A percentile compares a stretch with the other conserved stretches of the same genome.
Conservation (phyloP, 2,888 invertebrate species). For the Drosophila atroscutellata region DNA sequence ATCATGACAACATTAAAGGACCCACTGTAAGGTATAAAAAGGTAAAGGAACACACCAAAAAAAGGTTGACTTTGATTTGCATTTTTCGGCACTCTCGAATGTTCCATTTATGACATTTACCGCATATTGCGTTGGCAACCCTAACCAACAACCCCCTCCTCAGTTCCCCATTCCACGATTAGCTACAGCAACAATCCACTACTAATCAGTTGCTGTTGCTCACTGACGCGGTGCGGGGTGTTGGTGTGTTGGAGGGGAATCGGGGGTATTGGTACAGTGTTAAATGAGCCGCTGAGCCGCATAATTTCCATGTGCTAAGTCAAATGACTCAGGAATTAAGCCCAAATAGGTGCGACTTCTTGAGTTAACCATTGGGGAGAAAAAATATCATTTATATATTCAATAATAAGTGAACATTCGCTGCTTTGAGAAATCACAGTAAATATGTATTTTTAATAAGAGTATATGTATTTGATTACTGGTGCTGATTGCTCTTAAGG, state of each 20-base stretch:
- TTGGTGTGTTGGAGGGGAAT: not conserved
- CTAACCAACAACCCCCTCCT: constrained; percentile 2
- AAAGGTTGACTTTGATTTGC: constrained; percentile 75
- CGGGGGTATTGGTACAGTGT: constrained; percentile 34
- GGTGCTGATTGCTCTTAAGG: not conserved
- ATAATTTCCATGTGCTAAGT: constrained; percentile 55
- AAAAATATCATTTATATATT: not conserved
- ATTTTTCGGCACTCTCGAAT: constrained; percentile 50
- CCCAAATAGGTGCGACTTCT: not conserved
- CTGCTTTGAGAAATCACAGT: not conserved
- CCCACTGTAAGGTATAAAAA: not conserved
- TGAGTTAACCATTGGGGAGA: not conserved
- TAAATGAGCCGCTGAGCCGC: constrained; percentile 68
- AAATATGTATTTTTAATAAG: not conserved
- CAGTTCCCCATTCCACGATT: constrained; percentile 40
- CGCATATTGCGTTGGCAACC: constrained; percentile 33
- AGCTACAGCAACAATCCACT: constrained; percentile 63
- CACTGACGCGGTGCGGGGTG: not conserved
- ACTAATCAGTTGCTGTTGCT: constrained; percentile 46
- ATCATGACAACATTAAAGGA: not conserved
- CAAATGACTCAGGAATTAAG: constrained; percentile 7
- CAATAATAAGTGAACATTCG: not conserved
- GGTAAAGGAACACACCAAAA: not conserved
- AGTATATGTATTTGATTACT: not conserved
- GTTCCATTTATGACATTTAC: constrained; percentile 70